Base-by-base conservation (phyloP, 2,113 vertebrate genomes). In the Agelaius tricolor region DNA sequence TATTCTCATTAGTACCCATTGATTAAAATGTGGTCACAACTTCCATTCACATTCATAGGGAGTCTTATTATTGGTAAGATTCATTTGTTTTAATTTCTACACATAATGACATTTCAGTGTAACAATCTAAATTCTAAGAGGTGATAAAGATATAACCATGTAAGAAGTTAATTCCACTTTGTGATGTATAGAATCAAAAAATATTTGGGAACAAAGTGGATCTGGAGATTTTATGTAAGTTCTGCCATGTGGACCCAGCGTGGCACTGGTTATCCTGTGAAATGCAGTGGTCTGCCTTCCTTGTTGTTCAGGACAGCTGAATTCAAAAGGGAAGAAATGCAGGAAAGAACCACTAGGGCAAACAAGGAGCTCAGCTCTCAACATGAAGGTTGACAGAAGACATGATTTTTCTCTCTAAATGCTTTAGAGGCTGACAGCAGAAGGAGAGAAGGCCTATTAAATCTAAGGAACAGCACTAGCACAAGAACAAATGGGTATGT, bases 371-470 rank as follows among this genome's bases (percentile, higher is more conserved):
- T 89, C 24, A 8, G 66, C 19, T 95, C 15, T 87, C 37, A 73
- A n/a, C 4, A 9, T 33, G 24, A 59, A 85, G 37, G 27, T 54
- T 88, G 82, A 76, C 41, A 85, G 30, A 22, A 67, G 57, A 62
- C 30, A 65, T 0, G 4, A 47, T 52, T 90, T 89, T 91, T 89
- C 78, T 85, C 33, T 76, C 78, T 57, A 69, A 93, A 68, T 75
- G 54, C 6, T 49, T 87, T 72, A 85, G 17, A 79, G 52, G 20
- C n/a, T 72, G 67, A 79, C 76, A 91, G 71, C 37, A 79, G 49
- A 20, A 89, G 84, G 24, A 94, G 33, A 82, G 74, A 84, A 87
- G 44, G 67, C 44, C 35, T 93, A 33, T 93, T 91, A 89, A 93
- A 91, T 41, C 30, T 61, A 74, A 93, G 65, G 41, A 82, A 31